Conservation (phyloP, 2,888 invertebrate species). For the Onchidella celtica region DNA sequence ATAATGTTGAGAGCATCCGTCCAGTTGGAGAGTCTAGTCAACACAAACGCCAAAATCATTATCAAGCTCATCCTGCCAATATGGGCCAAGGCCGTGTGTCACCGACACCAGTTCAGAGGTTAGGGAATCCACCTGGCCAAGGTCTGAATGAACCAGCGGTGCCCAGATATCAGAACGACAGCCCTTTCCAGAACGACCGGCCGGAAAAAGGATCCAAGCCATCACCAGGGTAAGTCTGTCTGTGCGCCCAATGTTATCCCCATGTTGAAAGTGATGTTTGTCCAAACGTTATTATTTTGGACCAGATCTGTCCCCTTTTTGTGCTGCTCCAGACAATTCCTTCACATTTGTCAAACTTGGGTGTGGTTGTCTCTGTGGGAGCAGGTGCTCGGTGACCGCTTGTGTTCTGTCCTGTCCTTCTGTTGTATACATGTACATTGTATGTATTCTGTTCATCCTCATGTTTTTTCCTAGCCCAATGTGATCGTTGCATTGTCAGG, state of each 20-base stretch:
- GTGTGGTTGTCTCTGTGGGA: too few species aligned
- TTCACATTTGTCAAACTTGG: too few species aligned
- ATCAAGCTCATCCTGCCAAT: not conserved
- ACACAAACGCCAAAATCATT: not conserved
- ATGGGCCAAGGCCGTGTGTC: not conserved
- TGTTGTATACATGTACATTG: too few species aligned
- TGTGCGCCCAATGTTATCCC: not conserved
- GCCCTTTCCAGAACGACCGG: constrained; percentile 27
- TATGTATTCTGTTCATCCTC: too few species aligned
- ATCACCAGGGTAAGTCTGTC: constrained; percentile 13
- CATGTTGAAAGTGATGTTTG: too few species aligned
- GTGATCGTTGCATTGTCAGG: too few species aligned
- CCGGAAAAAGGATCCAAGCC: constrained; percentile 22
- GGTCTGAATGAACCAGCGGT: not conserved
- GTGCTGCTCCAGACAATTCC: too few species aligned
- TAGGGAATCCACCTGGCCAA: not conserved
- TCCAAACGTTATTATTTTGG: too few species aligned
- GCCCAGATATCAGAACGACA: constrained; percentile 44
- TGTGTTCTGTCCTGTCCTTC: too few species aligned
- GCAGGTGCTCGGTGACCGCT: too few species aligned
- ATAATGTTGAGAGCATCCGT: not conserved
- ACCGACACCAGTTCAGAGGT: not conserved
- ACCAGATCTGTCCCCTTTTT: too few species aligned
- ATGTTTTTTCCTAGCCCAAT: too few species aligned
- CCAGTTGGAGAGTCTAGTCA: constrained; percentile 15